Percentiles rank a stretch among this genome's conserved stretches.
phyloP scores from a whole-genome alignment of 2,888 invertebrate species.

The Thereva nobilitata region DNA sequence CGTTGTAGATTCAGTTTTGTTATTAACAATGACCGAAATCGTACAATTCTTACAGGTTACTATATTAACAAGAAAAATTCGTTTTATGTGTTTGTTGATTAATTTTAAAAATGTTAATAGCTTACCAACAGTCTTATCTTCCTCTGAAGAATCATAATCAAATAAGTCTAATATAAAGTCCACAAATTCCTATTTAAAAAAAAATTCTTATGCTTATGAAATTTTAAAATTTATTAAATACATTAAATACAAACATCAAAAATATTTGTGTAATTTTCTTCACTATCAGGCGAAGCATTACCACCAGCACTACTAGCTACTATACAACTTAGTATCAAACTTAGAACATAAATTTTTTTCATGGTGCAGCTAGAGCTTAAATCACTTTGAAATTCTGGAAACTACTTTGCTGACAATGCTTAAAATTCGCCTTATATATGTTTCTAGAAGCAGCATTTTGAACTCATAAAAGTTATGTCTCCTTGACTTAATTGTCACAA shows the following conservation, averaged over 20 bases:
- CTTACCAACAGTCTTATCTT: constrained; percentile 30
- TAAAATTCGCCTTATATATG: too few species aligned
- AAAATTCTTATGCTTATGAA: neutral
- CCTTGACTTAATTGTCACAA: too few species aligned
- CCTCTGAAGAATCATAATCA: constrained; percentile 40
- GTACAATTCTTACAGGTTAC: constrained; percentile 50
- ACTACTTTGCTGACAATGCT: too few species aligned
- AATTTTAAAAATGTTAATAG: neutral
- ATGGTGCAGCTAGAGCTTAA: too few species aligned
- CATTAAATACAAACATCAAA: too few species aligned
- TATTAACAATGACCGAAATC: constrained; percentile 42
- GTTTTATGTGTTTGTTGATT: constrained; percentile 43
- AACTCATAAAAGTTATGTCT: too few species aligned
- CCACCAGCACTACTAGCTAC: too few species aligned
- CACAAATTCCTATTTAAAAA: neutral
- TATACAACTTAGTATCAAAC: too few species aligned
- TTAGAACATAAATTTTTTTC: too few species aligned
- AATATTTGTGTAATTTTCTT: neutral
- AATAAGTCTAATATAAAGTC: constrained; percentile 4
- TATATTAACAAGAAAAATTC: constrained; percentile 36
- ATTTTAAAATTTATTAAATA: too few species aligned
- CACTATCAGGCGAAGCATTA: neutral
- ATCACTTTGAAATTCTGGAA: too few species aligned
- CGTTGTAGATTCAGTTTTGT: constrained; percentile 6
- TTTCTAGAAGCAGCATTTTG: too few species aligned